Evolutionary conservation across 2,113 vertebrate species (phyloP), one percentile per base, ranked within the genome.

Genomic region (Chaetorhynchus papuensis): DNA sequence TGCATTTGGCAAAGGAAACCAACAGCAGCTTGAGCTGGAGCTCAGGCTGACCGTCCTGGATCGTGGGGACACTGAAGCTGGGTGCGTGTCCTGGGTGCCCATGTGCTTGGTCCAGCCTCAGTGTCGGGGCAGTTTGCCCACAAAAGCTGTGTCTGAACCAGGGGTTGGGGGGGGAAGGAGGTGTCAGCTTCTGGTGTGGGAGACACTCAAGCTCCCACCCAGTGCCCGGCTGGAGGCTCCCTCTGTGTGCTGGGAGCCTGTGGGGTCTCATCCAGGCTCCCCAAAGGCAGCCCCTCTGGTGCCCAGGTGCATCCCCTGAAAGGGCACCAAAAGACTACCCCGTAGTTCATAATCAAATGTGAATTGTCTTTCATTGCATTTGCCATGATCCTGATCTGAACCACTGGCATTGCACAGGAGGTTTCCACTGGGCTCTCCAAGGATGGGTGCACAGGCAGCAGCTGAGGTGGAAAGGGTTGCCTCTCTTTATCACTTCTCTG

Each of bases 321-420:
- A 66, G 35, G 41, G 49, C 24, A 17, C 41, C 37, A 37, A 49
- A 26, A 15, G 18, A 6, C 28, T 68, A 3, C 57, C 14, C 15
- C 2, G 1, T 3, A 44, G 53, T 22, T 57, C 10, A 8, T n/a
- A 57, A 85, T 37, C 50, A 44, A 24, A 23, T 61, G 33, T 26
- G 20, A 74, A 27, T 53, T 24, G 26, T 18, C 22, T 68, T 57
- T 8, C 22, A 20, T 21, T 76, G 61, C 45, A 80, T 64, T 42
- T 91, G 71, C 42, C 54, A 5, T 3, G 13, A 44, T 78, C 30
- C 47, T 61, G 6, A 24, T 59, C 50, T 83, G 78, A 90, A 31
- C 3, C 30, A 2, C 21, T 69, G 78, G 3, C 1, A 2, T 10
- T 42, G 41, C 26, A 15, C 0, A 0, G 16, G 35, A 11, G 21